These are phyloP conservation scores for Meriones psammophilus DNA, from an alignment of 2,797 vertebrate genomes.

Conservation along the genomic window DNA sequence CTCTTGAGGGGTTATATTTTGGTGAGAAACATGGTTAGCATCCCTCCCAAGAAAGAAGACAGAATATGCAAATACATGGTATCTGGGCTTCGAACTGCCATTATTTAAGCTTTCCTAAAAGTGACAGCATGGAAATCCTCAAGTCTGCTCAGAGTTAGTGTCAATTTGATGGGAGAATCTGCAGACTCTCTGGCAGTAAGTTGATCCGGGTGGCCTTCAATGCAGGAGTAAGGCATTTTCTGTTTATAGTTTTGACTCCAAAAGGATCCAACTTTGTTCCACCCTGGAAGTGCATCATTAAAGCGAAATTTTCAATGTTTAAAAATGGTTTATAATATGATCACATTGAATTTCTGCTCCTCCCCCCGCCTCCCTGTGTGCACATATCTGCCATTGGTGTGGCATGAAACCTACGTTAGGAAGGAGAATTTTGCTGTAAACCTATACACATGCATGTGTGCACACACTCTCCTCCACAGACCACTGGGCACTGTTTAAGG, in stretches of 20 bases:
- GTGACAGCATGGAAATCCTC: slow-evolving; percentile 73
- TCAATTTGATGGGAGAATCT: slow-evolving; percentile 74
- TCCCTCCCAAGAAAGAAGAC: slow-evolving; percentile 66
- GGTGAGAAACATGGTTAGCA: slow-evolving; percentile 38
- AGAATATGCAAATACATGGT: slow-evolving; percentile 55
- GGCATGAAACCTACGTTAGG: slow-evolving; percentile 49
- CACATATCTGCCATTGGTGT: slow-evolving; percentile 56
- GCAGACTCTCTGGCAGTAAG: slow-evolving; percentile 72
- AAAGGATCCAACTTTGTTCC: slow-evolving; percentile 72
- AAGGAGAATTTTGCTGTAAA: slow-evolving; percentile 31
- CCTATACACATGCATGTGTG: not conserved
- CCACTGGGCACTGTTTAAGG: not conserved
- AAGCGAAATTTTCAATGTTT: slow-evolving; percentile 73
- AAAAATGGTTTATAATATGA: slow-evolving; percentile 72
- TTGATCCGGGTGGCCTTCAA: slow-evolving; percentile 72
- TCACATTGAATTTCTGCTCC: slow-evolving; percentile 35
- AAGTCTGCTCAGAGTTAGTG: slow-evolving; percentile 61
- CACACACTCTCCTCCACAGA: not conserved
- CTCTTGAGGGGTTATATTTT: slow-evolving; percentile 42
- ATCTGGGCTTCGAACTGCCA: slow-evolving; percentile 51
- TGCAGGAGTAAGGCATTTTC: slow-evolving; percentile 74
- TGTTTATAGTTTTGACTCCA: slow-evolving; percentile 76
- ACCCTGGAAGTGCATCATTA: slow-evolving; percentile 72
- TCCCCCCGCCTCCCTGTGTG: not conserved
- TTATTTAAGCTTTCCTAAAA: slow-evolving; percentile 78